Percentiles rank a stretch among this genome's conserved stretches.
Conservation (phyloP, 2,113 vertebrate species). For the Hypomesus transpacificus region DNA sequence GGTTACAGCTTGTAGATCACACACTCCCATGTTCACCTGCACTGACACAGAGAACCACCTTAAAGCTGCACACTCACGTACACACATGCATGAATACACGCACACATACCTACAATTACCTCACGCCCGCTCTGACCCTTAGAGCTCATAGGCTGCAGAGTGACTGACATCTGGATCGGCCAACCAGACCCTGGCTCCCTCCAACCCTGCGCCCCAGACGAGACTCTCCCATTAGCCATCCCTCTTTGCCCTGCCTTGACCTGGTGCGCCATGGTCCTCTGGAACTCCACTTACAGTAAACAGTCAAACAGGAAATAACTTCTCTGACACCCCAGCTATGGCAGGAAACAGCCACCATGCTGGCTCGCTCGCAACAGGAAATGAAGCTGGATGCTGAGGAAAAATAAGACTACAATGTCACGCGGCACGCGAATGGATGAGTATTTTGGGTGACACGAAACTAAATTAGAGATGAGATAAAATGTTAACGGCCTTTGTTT, state of each 20-base stretch:
- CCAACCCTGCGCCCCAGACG: constrained; percentile 18
- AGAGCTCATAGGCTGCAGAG: background rate
- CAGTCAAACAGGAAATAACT: constrained; percentile 14
- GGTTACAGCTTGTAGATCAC: constrained; percentile 48
- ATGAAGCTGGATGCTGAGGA: constrained; percentile 24
- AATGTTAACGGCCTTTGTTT: constrained; percentile 32
- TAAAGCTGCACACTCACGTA: background rate
- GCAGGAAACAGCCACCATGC: background rate
- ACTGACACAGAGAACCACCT: constrained; percentile 38
- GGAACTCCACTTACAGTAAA: constrained; percentile 3
- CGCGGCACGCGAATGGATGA: too few species aligned
- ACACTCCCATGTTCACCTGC: constrained; percentile 28
- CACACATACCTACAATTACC: background rate
- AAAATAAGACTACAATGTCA: too few species aligned
- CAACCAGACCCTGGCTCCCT: constrained; percentile 14
- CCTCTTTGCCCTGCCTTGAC: constrained; percentile 15
- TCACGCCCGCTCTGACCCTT: background rate
- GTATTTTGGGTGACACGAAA: background rate
- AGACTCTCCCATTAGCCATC: constrained; percentile 26
- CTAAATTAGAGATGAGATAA: background rate
- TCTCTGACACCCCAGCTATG: constrained; percentile 15
- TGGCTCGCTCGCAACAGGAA: background rate
- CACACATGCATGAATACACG: constrained; percentile 9
- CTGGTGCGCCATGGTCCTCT: constrained; percentile 42
- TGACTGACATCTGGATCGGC: constrained; percentile 21